These are phyloP conservation scores for Hoplostethus atlanticus DNA, from an alignment of 2,797 vertebrate genomes.

Conservation along the genomic window DNA sequence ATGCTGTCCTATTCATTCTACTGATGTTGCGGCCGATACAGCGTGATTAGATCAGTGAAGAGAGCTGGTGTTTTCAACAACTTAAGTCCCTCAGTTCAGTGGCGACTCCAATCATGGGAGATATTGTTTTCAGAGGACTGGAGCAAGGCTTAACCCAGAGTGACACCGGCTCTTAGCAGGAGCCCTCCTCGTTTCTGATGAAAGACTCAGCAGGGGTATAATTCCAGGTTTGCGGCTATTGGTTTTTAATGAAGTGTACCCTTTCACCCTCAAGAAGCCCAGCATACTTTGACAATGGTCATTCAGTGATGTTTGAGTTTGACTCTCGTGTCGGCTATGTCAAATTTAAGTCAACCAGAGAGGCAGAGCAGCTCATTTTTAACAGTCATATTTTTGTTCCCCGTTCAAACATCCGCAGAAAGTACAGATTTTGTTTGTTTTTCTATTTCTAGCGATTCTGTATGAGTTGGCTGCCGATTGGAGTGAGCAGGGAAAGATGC, in stretches of 20 bases:
- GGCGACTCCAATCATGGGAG: slow-evolving; percentile 28
- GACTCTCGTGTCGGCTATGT: not conserved
- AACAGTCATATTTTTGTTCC: slow-evolving; percentile 2
- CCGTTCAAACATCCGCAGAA: not conserved
- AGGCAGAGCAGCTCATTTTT: slow-evolving; percentile 7
- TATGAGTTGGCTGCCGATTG: slow-evolving; percentile 34
- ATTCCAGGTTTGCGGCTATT: slow-evolving; percentile 48
- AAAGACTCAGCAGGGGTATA: slow-evolving; percentile 64
- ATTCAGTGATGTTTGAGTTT: slow-evolving; percentile 14
- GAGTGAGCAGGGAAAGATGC: slow-evolving; percentile 20
- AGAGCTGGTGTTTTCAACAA: not conserved
- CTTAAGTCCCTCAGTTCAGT: slow-evolving; percentile 12
- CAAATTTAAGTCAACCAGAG: not conserved
- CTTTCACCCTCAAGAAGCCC: slow-evolving; percentile 39
- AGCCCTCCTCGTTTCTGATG: slow-evolving; percentile 54
- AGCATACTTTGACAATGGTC: slow-evolving; percentile 21
- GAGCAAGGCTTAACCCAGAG: slow-evolving; percentile 54
- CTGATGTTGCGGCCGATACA: too few relatives aligned
- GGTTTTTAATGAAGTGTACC: slow-evolving; percentile 68
- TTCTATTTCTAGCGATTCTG: slow-evolving; percentile 33
- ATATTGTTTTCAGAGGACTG: slow-evolving; percentile 29
- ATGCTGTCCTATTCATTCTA: too few relatives aligned
- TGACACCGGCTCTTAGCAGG: slow-evolving; percentile 55
- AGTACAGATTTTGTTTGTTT: too few relatives aligned
- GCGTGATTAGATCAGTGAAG: not conserved